Percentiles rank a stretch among this genome's conserved stretches.
Evolutionary conservation across 2,797 vertebrate genomes (phyloP).

Genomic region (Acanthis flammea): DNA sequence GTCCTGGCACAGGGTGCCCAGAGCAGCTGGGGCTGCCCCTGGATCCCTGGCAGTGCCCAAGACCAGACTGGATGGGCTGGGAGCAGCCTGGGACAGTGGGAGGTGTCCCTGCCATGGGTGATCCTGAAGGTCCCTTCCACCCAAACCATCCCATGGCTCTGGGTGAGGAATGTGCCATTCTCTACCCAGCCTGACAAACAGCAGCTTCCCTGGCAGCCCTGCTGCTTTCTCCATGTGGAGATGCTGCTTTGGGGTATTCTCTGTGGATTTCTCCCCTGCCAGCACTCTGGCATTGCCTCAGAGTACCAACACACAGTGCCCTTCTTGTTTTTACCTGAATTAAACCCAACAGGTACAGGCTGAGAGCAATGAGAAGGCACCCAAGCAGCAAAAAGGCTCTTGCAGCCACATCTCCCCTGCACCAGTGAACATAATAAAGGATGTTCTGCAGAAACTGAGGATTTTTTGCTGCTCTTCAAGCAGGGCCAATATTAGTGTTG

Average conservation of each 20-base stretch:
- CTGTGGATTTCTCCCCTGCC: neutral
- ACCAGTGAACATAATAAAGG: neutral
- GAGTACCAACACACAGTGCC: neutral
- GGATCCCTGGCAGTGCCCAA: neutral
- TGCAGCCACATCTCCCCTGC: neutral
- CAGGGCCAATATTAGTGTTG: neutral
- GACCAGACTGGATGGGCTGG: neutral
- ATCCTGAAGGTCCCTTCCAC: neutral
- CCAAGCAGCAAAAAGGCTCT: neutral
- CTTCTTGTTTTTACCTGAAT: neutral
- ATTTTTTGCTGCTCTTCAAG: neutral
- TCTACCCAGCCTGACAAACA: neutral
- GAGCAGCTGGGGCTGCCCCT: neutral
- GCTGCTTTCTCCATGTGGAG: neutral
- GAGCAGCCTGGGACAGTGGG: fast-evolving
- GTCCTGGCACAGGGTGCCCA: neutral
- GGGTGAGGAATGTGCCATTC: neutral
- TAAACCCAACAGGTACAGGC: neutral
- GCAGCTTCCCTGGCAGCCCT: neutral
- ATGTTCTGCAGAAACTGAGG: neutral
- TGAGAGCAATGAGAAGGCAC: neutral
- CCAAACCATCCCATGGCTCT: neutral
- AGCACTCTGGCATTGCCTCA: neutral
- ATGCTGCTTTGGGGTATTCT: neutral
- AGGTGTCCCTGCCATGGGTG: neutral